Percentiles rank a stretch among this genome's conserved stretches.
phyloP scores from a whole-genome alignment of 1,140 invertebrate species.

The Dolichoris vasculosae region DNA sequence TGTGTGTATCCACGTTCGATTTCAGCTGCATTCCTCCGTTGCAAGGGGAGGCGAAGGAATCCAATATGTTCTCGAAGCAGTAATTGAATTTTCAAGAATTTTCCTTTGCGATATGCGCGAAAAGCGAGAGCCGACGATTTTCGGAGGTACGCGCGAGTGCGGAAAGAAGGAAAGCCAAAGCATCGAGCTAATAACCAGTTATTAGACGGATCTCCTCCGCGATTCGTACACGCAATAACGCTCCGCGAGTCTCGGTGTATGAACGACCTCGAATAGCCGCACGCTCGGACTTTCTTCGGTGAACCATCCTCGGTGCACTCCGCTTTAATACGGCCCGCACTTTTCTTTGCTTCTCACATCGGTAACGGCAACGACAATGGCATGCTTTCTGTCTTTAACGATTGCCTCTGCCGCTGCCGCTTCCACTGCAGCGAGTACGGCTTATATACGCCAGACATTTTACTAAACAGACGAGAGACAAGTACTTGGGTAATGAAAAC shows the following conservation, averaged over 20 bases:
- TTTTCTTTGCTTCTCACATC: not conserved
- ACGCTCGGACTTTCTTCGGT: not conserved
- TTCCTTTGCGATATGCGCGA: not conserved
- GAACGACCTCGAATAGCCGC: not conserved
- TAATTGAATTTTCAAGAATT: slow-evolving; percentile 33
- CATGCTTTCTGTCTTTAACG: not conserved
- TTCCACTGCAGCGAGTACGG: not conserved
- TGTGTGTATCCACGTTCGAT: not conserved
- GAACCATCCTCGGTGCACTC: not conserved
- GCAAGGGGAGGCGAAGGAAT: not conserved
- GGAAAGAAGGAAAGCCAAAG: not conserved
- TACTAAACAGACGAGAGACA: not conserved
- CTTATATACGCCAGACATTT: not conserved
- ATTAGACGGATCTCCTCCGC: not conserved
- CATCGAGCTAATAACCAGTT: slow-evolving; percentile 26
- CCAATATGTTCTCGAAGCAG: slow-evolving; percentile 17
- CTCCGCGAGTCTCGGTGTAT: too few species aligned
- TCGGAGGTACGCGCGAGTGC: not conserved
- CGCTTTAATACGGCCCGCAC: not conserved
- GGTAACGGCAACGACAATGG: not conserved
- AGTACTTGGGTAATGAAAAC: slow-evolving; percentile 37
- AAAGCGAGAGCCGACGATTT: not conserved
- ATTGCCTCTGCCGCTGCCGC: not conserved
- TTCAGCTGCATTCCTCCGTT: not conserved
- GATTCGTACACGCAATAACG: not conserved